Percentiles rank a stretch among this genome's conserved stretches.
phyloP scores from a whole-genome alignment of 2,797 vertebrate genomes.

The Scyliorhinus canicula region DNA sequence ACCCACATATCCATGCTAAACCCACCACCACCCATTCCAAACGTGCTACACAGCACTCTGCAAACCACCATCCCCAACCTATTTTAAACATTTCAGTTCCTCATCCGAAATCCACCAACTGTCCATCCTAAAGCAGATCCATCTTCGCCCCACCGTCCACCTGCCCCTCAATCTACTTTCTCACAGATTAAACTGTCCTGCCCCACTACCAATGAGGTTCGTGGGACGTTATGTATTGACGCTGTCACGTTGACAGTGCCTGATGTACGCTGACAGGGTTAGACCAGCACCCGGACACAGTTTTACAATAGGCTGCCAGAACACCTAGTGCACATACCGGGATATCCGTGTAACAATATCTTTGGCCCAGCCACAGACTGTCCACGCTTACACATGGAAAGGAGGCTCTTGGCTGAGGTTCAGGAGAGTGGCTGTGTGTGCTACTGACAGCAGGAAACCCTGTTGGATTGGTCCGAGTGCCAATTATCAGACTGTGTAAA shows the following conservation, averaged over 20 bases:
- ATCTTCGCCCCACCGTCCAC: not conserved
- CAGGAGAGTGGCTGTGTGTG: not conserved
- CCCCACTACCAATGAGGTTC: not conserved
- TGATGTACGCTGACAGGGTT: not conserved
- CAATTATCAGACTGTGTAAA: constrained; percentile 19
- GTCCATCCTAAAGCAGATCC: not conserved
- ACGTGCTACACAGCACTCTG: not conserved
- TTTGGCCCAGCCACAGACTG: not conserved
- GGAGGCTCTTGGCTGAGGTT: not conserved
- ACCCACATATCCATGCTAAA: not conserved
- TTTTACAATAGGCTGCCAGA: not conserved
- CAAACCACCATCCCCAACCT: not conserved
- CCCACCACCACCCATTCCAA: not conserved
- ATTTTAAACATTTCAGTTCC: not conserved
- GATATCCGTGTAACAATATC: not conserved
- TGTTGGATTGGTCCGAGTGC: not conserved
- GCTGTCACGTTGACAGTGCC: not conserved
- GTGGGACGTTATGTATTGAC: not conserved
- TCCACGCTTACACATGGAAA: not conserved
- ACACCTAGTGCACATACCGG: not conserved
- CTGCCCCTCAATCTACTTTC: too few species aligned
- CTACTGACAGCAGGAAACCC: constrained; percentile 9
- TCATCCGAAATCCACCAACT: not conserved
- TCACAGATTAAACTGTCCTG: not conserved
- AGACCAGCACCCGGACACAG: not conserved